A percentile compares a stretch with the other conserved stretches of the same genome.
phyloP scores from a whole-genome alignment of 2,113 vertebrate species.

The Alethe diademata region DNA sequence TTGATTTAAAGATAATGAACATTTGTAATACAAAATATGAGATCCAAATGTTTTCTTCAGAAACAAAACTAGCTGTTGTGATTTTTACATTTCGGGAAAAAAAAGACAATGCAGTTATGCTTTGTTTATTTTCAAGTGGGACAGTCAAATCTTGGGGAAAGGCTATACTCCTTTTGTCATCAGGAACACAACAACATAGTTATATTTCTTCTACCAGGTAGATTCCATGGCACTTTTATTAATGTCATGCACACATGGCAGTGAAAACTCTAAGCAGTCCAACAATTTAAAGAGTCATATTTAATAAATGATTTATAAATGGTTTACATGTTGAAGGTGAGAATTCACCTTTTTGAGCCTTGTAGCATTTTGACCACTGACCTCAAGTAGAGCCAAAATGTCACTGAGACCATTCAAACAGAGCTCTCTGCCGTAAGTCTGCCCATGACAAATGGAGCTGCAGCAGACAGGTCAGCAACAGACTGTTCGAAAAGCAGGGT shows the following conservation, averaged over 20 bases:
- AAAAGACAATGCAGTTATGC: background rate
- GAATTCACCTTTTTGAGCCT: background rate
- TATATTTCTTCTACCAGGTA: background rate
- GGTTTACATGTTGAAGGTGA: background rate
- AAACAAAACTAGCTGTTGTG: background rate
- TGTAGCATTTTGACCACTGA: background rate
- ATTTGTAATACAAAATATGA: background rate
- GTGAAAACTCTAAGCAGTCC: background rate
- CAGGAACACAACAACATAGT: background rate
- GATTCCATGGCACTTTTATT: background rate
- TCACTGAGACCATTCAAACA: background rate
- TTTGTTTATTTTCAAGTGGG: background rate
- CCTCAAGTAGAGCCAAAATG: background rate
- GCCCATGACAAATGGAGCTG: background rate
- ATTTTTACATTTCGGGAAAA: background rate
- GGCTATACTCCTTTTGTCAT: background rate
- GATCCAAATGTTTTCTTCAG: background rate
- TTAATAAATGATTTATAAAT: background rate
- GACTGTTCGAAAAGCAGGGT: fast-evolving
- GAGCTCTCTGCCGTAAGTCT: background rate
- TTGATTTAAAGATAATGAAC: background rate
- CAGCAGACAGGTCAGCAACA: background rate
- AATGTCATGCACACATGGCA: background rate
- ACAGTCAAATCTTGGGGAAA: background rate
- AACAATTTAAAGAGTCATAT: background rate